phyloP scores from a whole-genome alignment of 2,113 vertebrate species.

The Cyprinodon variegatus region DNA sequence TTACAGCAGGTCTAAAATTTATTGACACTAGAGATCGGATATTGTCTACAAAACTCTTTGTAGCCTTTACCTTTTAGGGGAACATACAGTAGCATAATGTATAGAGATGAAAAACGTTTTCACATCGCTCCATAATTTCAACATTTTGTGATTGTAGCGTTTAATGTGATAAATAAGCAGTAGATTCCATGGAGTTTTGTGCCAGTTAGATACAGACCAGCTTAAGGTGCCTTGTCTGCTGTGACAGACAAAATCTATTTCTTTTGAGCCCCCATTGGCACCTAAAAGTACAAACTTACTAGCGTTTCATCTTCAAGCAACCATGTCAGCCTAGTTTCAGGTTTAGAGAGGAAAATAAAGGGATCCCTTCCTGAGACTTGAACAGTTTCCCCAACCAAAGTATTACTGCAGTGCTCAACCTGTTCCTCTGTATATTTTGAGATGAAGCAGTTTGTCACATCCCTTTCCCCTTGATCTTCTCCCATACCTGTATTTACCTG shows the following conservation, averaged over 20 bases:
- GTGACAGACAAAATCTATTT: not conserved
- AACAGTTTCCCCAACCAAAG: not conserved
- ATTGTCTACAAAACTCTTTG: no score
- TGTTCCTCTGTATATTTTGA: constrained; percentile 9
- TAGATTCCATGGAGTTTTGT: not conserved
- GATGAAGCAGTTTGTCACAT: constrained; percentile 34
- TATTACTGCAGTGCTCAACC: not conserved
- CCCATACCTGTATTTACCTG: constrained; percentile 69
- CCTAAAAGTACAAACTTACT: not conserved
- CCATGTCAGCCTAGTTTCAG: no score
- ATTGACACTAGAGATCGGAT: no score
- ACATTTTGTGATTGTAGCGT: constrained; percentile 4
- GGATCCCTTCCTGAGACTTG: not conserved
- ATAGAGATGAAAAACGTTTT: not conserved
- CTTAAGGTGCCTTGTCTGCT: not conserved
- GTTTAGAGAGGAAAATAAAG: not conserved
- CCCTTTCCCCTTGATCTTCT: constrained; percentile 32
- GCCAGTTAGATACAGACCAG: not conserved
- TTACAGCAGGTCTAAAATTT: no score
- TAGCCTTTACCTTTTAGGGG: no score
- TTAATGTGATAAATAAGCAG: constrained; percentile 13
- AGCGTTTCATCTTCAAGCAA: not conserved
- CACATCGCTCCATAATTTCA: not conserved
- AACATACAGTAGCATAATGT: no score
- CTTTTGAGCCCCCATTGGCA: not conserved